Evolutionary conservation across 2,888 invertebrate genomes (phyloP).

Genomic region (Melanchra persicariae): DNA sequence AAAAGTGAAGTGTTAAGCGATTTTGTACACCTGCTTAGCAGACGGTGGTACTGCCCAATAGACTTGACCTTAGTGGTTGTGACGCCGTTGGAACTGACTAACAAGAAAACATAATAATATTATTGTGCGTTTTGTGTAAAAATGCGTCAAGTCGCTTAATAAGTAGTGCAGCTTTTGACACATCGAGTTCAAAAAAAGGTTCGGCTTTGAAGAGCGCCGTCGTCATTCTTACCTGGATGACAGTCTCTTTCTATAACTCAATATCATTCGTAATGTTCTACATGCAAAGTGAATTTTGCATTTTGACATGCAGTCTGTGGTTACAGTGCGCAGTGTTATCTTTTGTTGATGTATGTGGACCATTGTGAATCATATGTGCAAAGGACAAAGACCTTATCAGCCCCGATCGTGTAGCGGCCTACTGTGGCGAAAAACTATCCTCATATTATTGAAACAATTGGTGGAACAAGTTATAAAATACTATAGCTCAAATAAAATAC

Average conservation of each 20-base stretch:
- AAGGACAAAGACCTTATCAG: background rate
- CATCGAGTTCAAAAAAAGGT: background rate
- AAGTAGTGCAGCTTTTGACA: background rate
- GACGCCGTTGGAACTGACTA: background rate
- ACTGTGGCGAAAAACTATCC: background rate
- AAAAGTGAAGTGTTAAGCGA: slow-evolving; percentile 18
- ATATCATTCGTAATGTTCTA: background rate
- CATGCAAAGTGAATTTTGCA: background rate
- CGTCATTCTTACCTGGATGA: background rate
- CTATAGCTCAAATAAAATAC: slow-evolving; percentile 26
- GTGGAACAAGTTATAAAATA: slow-evolving; percentile 29
- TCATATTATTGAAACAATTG: background rate
- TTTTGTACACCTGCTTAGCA: background rate
- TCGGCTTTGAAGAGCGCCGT: background rate
- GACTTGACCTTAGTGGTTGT: background rate
- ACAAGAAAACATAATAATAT: background rate
- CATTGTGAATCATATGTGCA: slow-evolving; percentile 2
- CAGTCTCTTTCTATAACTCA: background rate
- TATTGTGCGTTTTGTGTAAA: background rate
- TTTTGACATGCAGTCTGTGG: slow-evolving; percentile 13
- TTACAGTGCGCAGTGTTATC: slow-evolving; percentile 17
- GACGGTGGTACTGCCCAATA: background rate
- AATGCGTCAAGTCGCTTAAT: background rate
- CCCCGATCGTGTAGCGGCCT: slow-evolving; percentile 9
- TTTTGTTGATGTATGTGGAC: slow-evolving; percentile 9